Percentiles rank a stretch among this genome's conserved stretches.
Evolutionary conservation across 2,113 vertebrate genomes (phyloP).

Genomic region (Urocynchramus pylzowi): DNA sequence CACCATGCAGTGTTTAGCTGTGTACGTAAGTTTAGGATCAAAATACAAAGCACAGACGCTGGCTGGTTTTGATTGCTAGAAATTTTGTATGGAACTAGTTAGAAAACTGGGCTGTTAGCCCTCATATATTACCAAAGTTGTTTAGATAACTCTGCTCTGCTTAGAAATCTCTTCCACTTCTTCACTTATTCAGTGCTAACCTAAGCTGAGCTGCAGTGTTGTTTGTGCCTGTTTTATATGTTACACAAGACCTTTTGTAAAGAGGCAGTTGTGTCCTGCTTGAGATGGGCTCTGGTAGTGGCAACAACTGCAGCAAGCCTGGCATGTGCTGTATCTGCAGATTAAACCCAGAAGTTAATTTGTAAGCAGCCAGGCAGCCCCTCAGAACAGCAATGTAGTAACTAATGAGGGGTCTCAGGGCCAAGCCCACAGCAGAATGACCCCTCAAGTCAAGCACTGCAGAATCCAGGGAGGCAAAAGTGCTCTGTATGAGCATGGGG

Average conservation of each 20-base stretch:
- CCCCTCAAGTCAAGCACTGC: not conserved
- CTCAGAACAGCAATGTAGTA: not conserved
- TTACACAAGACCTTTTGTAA: not conserved
- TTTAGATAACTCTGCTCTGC: not conserved
- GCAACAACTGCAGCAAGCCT: not conserved
- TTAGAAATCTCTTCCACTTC: constrained; percentile 1
- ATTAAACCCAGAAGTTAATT: not conserved
- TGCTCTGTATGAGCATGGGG: accelerated
- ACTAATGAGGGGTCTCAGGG: not conserved
- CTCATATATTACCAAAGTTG: not conserved
- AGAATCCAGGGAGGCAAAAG: not conserved
- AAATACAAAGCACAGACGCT: not conserved
- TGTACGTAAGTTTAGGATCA: not conserved
- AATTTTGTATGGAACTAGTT: not conserved
- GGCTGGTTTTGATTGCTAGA: not conserved
- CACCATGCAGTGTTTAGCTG: not conserved
- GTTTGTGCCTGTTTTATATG: not conserved
- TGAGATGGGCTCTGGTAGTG: not conserved
- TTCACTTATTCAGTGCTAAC: not conserved
- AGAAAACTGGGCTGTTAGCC: not conserved
- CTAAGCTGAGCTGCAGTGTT: not conserved
- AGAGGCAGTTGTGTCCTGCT: not conserved
- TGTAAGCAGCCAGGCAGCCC: not conserved
- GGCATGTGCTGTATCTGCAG: accelerated
- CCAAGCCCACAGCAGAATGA: not conserved